Evolutionary conservation across 2,113 vertebrate species (phyloP).

Genomic region (cat (Felis catus)): DNA sequence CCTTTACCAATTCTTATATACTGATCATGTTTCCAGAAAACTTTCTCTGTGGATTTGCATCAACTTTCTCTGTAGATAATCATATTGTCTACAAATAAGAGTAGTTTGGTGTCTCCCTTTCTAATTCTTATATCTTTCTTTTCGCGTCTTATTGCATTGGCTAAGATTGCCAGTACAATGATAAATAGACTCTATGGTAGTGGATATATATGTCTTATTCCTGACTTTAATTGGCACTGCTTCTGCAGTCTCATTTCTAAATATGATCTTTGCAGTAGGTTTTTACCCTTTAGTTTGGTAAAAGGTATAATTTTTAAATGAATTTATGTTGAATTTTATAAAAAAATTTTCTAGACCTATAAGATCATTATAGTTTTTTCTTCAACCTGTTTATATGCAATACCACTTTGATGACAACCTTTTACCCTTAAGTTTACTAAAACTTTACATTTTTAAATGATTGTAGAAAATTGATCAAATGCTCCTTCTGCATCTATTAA

Average conservation of each 20-base stretch:
- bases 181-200: not conserved
- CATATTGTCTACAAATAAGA: not conserved
- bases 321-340: constrained; percentile 10
- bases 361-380: not conserved
- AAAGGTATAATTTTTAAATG: constrained; percentile 1
- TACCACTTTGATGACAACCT: not conserved
- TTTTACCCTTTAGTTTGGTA: not conserved
- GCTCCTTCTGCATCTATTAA: not conserved
- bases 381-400: not conserved
- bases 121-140: not conserved
- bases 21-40: not conserved
- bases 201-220: not conserved
- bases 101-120: not conserved
- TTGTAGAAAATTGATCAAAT: not conserved
- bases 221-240: not conserved
- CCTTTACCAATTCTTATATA: not conserved
- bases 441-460: not conserved
- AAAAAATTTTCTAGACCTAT: not conserved
- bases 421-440: not conserved
- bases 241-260: constrained; percentile 7
- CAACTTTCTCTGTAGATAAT: not conserved
- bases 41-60: not conserved
- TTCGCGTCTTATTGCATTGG: not conserved
- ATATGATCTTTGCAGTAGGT: not conserved
- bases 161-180: not conserved